Evolutionary conservation across 2,888 invertebrate species (phyloP), one percentile per base, ranked within the genome.

Genomic region (Harpalus rufipes): DNA sequence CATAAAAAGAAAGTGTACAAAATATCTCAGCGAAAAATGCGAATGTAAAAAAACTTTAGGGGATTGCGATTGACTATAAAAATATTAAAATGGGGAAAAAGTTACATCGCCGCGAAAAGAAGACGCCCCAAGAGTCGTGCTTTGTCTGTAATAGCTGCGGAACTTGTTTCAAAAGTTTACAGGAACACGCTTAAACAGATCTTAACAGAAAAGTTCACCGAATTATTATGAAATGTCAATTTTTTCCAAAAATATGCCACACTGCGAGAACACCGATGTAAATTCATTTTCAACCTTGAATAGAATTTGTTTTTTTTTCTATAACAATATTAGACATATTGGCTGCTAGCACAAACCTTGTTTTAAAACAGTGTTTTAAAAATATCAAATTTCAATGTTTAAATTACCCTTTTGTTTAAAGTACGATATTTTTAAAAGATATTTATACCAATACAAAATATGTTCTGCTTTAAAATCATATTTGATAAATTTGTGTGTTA

Each of bases 1-100:
- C 74, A 74, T 72, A 68, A 59, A 84, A 61, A 84, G 76, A 78
- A 83, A 84, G 32, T 84, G 76, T 84, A 84, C 84, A 76, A 84
- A 78, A 84, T 78, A 78, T 78, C 63, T 78, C 16, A 74, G 84
- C 56, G 56, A 78, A 78, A 83, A 83, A 61, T 18, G 61, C 39
- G 61, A 74, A 78, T 63, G 78, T 76, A 78, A 76, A 63, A 76
- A 84, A 84, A 84, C 84, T 84, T 84, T 78, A 84, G 63, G 78
- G 84, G 78, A 78, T 84, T 78, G 78, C 84, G 84, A 84, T 84
- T 84, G 84, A 84, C 84, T 84, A 84, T 84, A 84, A 84, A 84
- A 84, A 84, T 84, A 84, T 84, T 84, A 84, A 84, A 84, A 84
- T 84, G 76, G 78, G 61, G 78, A 78, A 78, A 76, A 78, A 84